Evolutionary conservation across 2,888 invertebrate genomes (phyloP), one percentile per base, ranked within the genome.

Genomic region (Eupithecia exiguata): DNA sequence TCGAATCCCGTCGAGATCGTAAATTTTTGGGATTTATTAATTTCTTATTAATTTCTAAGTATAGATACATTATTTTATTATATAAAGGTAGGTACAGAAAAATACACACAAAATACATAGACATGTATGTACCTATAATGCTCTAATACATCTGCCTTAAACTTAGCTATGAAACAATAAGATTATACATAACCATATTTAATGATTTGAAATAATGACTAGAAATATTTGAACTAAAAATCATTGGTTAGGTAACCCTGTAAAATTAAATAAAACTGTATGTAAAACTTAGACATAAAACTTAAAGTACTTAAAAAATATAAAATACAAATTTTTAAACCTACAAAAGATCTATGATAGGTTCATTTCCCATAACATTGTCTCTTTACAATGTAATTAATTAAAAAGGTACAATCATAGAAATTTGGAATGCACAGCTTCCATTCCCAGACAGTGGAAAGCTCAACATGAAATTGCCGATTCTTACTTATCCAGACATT

Each of bases 181-280:
- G 10, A 21, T 53, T 21, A 3, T n/a, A 2, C 3, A 30, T 30
- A 25, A 61, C 6, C 14, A 61, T 61, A 61, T 30, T 14, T 61
- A 61, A 35, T 36, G 36, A 63, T 63, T n/a, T 36, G n/a, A 36
- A 10, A 36, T 38, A 35, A 65, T 65, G 63, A 65, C 63, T 65
- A 65, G 35, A 65, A 38, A 21, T 65, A 62, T 62, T 58, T 35
- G 9, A 62, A 35, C 35, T 62, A 62, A 62, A 61, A 62, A 62
- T 62, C 62, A 18, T 62, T 35, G 35, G 16, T 30, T 62, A 21
- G 0, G 49, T n/a, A 65, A 65, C 38, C 35, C 10, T 65, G 21
- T 38, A 36, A n/a, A 65, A 65, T 65, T 5, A 0, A 12, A 36
- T 38, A n/a, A 65, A 36, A n/a, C 18, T 65, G 38, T 18, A 62